Evolutionary conservation across 1,140 invertebrate genomes (phyloP).

Genomic region (Parapsyche elsis): DNA sequence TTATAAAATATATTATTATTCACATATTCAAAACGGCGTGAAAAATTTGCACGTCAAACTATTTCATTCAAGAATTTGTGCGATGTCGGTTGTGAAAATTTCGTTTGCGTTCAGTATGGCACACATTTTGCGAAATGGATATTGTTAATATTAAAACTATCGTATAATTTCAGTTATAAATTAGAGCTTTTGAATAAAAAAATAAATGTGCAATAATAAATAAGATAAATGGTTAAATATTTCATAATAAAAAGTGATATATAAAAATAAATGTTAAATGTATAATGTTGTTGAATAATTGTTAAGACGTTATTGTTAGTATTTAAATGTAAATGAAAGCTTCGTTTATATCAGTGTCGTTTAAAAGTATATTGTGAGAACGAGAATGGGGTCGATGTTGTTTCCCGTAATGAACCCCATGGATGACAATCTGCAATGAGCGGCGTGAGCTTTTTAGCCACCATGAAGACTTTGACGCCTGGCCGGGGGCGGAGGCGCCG

Average conservation of each 20-base stretch:
- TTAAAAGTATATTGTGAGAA: background rate
- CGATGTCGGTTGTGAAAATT: too few species aligned
- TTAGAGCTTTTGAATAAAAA: background rate
- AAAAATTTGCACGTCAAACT: background rate
- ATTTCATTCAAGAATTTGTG: too few species aligned
- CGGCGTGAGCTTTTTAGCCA: constrained; percentile 70
- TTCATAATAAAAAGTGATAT: constrained; percentile 18
- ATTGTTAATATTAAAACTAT: too few species aligned
- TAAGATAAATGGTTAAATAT: background rate
- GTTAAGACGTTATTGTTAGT: background rate
- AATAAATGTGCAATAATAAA: background rate
- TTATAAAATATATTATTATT: background rate
- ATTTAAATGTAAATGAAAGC: background rate
- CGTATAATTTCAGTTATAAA: background rate
- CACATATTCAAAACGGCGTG: background rate
- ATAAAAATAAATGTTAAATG: constrained; percentile 13
- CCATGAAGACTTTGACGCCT: constrained; percentile 75
- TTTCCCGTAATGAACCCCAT: background rate
- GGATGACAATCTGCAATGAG: constrained; percentile 64
- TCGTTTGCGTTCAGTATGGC: too few species aligned
- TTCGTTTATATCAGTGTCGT: background rate
- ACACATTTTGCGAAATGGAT: too few species aligned
- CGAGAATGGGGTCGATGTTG: too few species aligned
- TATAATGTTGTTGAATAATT: constrained; percentile 24
- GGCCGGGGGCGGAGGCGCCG: constrained; percentile 70